Conservation (phyloP, 2,888 invertebrate genomes). For the Stenodera caucasica region DNA sequence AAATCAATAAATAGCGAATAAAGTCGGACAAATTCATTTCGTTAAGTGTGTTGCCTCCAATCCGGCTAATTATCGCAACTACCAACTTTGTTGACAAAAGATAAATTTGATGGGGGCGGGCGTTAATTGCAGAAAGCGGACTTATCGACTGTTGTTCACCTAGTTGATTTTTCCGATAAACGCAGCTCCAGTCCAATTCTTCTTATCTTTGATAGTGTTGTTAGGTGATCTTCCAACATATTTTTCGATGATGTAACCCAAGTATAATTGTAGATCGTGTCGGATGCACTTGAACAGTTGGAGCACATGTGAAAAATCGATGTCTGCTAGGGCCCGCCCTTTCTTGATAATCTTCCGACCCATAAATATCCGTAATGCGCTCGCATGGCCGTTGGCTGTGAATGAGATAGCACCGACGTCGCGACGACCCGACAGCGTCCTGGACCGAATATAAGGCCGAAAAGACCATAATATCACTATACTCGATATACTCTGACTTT, state of each 20-base stretch:
- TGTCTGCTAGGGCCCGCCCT: conserved; percentile 52
- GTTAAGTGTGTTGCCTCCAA: too few species aligned
- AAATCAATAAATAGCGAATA: too few species aligned
- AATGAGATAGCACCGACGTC: conserved; percentile 51
- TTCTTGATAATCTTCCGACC: conserved; percentile 53
- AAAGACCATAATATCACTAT: too few species aligned
- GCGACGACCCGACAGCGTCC: conserved; percentile 19
- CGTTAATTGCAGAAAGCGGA: too few species aligned
- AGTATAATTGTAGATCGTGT: conserved; percentile 20
- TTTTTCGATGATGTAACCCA: conserved; percentile 1
- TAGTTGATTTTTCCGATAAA: too few species aligned
- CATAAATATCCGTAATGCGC: conserved; percentile 56
- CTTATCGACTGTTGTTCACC: too few species aligned
- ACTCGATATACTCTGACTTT: too few species aligned
- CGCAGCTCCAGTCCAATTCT: too few species aligned
- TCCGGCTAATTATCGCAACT: too few species aligned
- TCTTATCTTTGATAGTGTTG: not conserved
- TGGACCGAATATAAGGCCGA: conserved; percentile 11
- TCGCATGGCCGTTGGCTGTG: conserved; percentile 55
- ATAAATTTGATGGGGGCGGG: too few species aligned
- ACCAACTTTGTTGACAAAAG: too few species aligned
- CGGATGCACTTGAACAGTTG: conserved; percentile 43
- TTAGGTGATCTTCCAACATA: not conserved
- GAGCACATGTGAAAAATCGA: conserved; percentile 55
- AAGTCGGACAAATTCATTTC: too few species aligned